A percentile compares a stretch with the other conserved stretches of the same genome.
phyloP scores from a whole-genome alignment of 2,888 invertebrate species.

The Pyrrhosoma nymphula region DNA sequence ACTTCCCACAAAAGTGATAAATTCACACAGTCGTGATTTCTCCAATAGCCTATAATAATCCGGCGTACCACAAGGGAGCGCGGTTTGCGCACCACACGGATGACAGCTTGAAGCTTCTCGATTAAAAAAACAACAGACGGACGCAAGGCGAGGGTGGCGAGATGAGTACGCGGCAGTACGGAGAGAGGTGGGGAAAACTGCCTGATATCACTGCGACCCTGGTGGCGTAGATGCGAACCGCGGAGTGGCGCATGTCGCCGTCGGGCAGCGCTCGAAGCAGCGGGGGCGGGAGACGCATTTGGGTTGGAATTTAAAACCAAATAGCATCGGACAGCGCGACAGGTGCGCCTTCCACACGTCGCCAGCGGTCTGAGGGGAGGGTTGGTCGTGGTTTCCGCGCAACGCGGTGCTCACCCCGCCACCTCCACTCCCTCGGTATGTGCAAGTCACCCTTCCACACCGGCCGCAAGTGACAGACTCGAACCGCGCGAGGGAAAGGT shows the following conservation, averaged over 20 bases:
- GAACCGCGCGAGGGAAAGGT: background rate
- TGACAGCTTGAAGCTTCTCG: background rate
- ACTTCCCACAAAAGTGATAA: too few species aligned
- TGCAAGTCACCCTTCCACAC: background rate
- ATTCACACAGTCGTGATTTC: too few species aligned
- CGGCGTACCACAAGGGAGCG: background rate
- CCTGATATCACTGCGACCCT: background rate
- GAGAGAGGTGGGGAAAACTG: background rate
- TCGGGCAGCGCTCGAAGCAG: background rate
- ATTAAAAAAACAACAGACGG: background rate
- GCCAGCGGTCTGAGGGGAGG: background rate
- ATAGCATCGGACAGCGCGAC: background rate
- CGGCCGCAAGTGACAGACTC: background rate
- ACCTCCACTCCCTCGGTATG: background rate
- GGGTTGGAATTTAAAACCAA: background rate
- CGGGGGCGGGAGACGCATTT: background rate
- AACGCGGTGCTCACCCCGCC: background rate
- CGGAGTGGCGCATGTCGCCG: background rate
- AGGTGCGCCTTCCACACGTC: background rate
- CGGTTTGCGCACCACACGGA: background rate
- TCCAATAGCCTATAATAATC: background rate
- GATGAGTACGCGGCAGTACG: background rate
- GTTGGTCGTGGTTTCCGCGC: background rate
- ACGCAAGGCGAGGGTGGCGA: background rate
- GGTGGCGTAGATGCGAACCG: background rate